phyloP scores from a whole-genome alignment of 2,888 invertebrate genomes.

The Nezara viridula region DNA sequence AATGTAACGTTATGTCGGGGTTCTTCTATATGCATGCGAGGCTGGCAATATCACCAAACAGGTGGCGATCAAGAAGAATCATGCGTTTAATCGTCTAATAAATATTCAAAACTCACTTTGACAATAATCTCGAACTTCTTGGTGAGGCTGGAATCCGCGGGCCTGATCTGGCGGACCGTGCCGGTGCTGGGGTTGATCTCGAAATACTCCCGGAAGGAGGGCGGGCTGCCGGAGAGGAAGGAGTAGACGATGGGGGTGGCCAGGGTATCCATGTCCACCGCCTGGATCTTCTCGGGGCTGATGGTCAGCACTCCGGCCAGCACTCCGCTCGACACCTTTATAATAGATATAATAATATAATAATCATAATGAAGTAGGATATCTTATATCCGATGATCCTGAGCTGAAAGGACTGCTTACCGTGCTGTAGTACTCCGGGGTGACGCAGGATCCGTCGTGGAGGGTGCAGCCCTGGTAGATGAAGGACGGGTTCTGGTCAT shows the following conservation, averaged over 20 bases:
- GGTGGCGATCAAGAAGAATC: too few relatives aligned
- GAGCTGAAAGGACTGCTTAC: conserved; percentile 72
- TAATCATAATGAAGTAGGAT: neutral
- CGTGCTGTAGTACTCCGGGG: conserved; percentile 87
- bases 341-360: neutral
- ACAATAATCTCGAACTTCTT: conserved; percentile 86
- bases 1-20: too few relatives aligned
- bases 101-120: conserved; percentile 77
- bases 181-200: conserved; percentile 85
- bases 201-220: conserved; percentile 84
- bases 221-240: conserved; percentile 85
- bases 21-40: too few relatives aligned
- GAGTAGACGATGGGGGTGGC: conserved; percentile 86
- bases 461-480: conserved; percentile 88
- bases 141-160: conserved; percentile 83
- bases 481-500: conserved; percentile 92
- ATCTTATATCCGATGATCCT: too few relatives aligned
- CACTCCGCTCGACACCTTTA: conserved; percentile 84
- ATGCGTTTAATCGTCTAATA: too few relatives aligned
- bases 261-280: conserved; percentile 90
- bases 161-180: conserved; percentile 83
- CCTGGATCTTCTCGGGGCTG: conserved; percentile 89
- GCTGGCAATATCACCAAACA: too few relatives aligned
- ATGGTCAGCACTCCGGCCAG: conserved; percentile 87
- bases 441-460: conserved; percentile 86